phyloP scores from a whole-genome alignment of 1,140 invertebrate genomes.

The Drosophila tani region DNA sequence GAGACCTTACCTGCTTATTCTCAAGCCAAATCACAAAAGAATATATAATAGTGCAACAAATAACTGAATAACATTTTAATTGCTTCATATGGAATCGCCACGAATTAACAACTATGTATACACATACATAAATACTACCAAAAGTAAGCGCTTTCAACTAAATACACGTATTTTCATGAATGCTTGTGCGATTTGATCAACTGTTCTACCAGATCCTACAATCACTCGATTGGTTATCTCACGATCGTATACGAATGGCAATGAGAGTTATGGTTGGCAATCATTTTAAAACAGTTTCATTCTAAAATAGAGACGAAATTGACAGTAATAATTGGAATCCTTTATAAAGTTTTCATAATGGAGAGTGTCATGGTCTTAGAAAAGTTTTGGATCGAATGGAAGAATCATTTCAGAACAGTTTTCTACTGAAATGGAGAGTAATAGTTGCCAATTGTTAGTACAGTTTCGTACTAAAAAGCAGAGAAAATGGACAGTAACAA shows the following conservation, averaged over 20 bases:
- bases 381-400: neutral
- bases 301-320: constrained; percentile 10
- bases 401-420: neutral
- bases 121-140: constrained; percentile 42
- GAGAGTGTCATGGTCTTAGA: neutral
- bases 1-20: neutral
- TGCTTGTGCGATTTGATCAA: constrained; percentile 44
- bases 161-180: constrained; percentile 11
- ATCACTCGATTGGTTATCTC: neutral
- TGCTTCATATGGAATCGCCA: constrained; percentile 40
- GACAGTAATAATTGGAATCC: constrained; percentile 9
- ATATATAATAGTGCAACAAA: constrained; percentile 35
- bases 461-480: neutral
- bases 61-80: constrained; percentile 59
- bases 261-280: neutral
- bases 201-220: constrained; percentile 2
- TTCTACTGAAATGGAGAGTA: too few species aligned
- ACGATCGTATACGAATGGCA: constrained; percentile 5
- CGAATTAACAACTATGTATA: constrained; percentile 50
- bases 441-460: neutral
- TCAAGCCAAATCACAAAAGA: neutral
- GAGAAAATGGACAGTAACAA: neutral
- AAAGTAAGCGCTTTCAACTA: constrained; percentile 37
- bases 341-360: too few species aligned
- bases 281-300: neutral